A percentile compares a stretch with the other conserved stretches of the same genome.
Evolutionary conservation across 2,888 invertebrate species (phyloP).

Genomic region (Ellobium chinense): DNA sequence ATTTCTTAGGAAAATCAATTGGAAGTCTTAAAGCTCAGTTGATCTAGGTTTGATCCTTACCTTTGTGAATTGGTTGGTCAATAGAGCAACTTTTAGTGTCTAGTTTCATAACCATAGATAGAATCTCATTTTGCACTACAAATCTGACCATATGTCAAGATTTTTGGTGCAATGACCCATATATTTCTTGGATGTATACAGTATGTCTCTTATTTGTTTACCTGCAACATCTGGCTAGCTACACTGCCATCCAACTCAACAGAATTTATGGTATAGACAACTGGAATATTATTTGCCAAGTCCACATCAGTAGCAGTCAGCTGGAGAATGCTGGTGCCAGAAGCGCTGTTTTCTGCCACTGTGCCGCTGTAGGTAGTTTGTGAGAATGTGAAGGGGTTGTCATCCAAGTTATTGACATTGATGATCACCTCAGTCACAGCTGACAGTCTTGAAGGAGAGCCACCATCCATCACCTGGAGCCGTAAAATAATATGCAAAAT

Average conservation of each 20-base stretch:
- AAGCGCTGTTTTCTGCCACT: not conserved
- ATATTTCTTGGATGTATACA: no score
- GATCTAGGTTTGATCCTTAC: no score
- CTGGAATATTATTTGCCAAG: not conserved
- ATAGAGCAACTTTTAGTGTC: no score
- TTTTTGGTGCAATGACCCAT: no score
- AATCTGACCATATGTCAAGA: no score
- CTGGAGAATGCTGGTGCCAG: not conserved
- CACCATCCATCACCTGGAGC: not conserved
- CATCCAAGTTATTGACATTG: not conserved
- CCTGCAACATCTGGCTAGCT: not conserved
- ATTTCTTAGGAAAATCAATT: no score
- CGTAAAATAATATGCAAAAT: no score
- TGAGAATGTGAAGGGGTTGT: not conserved
- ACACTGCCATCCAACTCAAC: not conserved
- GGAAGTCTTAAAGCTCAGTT: no score
- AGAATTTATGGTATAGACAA: not conserved
- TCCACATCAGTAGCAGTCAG: not conserved
- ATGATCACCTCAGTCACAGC: not conserved
- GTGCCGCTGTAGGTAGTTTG: not conserved
- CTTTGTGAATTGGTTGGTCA: no score
- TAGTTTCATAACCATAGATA: no score
- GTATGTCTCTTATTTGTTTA: no score
- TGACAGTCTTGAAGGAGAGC: not conserved
- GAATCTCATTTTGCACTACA: no score